A percentile compares a stretch with the other conserved stretches of the same genome.
Conservation (phyloP, 2,797 vertebrate species). For the Meriones psammophilus region DNA sequence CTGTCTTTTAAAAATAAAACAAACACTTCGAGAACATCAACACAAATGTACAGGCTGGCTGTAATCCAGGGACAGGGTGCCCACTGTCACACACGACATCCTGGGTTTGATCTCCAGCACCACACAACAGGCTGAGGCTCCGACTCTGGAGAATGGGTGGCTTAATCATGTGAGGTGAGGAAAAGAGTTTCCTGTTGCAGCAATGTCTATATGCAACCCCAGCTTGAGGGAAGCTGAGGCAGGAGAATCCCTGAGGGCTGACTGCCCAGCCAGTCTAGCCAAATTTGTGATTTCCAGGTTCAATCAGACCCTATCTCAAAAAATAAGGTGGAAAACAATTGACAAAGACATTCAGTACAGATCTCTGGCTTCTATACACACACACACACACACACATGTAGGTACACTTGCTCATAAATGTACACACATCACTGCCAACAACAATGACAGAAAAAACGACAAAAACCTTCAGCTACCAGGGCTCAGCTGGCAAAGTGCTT, state of each 20-base stretch:
- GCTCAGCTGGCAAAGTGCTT: not conserved
- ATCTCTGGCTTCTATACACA: not conserved
- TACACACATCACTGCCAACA: not conserved
- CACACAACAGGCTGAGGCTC: not conserved
- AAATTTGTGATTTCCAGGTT: not conserved
- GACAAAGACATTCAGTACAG: not conserved
- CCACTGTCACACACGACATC: not conserved
- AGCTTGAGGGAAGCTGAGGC: not conserved
- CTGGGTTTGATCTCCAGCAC: too few relatives aligned
- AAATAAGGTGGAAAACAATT: not conserved
- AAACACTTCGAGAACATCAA: not conserved
- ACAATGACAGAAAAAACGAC: too few relatives aligned
- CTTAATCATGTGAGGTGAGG: not conserved
- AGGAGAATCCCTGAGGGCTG: not conserved
- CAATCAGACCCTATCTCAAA: not conserved
- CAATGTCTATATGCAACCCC: too few relatives aligned
- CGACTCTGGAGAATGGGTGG: not conserved
- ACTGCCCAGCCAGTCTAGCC: not conserved
- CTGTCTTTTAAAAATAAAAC: not conserved
- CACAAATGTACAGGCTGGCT: not conserved
- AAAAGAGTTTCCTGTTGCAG: not conserved
- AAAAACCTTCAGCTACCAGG: not conserved
- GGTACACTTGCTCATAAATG: not conserved
- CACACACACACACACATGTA: not conserved
- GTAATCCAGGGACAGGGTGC: not conserved